Evolutionary conservation across 1,140 invertebrate genomes (phyloP), one percentile per base, ranked within the genome.

Genomic region (Bombyx mandarina): DNA sequence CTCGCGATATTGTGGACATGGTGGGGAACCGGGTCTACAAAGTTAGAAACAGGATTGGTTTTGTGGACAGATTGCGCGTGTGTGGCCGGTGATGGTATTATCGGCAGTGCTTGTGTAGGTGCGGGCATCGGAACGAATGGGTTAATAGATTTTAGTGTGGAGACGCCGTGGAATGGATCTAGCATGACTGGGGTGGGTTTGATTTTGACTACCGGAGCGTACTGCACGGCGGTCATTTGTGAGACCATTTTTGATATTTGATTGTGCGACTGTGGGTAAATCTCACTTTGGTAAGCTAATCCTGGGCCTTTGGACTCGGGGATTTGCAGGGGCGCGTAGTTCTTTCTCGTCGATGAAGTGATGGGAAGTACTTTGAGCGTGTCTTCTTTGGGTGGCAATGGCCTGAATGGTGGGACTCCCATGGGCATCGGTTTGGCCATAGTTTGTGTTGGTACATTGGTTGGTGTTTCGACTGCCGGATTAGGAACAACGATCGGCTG

Each of bases 391-490:
- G 91, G 88, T 46, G 93, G 93, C 58, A 95, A 89, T 0, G 94
- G 94, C 66, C 91, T 93, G 71, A 95, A 95, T 0, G 93, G 91
- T 22, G 94, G 94, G 6, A 95, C 82, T 50, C 89, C 88, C 78
- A 90, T 75, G 0, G 88, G 84, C 61, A 90, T 67, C 1, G 89
- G 88, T 52, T 89, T 88, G 0, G 89, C 89, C 66, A 90, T 79
- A 18, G 89, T 89, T 52, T 90, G 75, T 0, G 73, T 63, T 2
- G 79, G 77, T 45, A 69, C 68, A 42, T 67, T 72, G 22, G 60
- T 58, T 3, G 70, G 62, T 4, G 65, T 45, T 35, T 77, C 72
- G 6, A 62, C 56, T 10, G 81, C 67, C 1, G 77, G 67, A 22
- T 68, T 68, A 8, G 73, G 49, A 1, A 82, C 77, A 8, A 83